phyloP scores from a whole-genome alignment of 2,113 vertebrate genomes.

The Oxyruncus cristatus region DNA sequence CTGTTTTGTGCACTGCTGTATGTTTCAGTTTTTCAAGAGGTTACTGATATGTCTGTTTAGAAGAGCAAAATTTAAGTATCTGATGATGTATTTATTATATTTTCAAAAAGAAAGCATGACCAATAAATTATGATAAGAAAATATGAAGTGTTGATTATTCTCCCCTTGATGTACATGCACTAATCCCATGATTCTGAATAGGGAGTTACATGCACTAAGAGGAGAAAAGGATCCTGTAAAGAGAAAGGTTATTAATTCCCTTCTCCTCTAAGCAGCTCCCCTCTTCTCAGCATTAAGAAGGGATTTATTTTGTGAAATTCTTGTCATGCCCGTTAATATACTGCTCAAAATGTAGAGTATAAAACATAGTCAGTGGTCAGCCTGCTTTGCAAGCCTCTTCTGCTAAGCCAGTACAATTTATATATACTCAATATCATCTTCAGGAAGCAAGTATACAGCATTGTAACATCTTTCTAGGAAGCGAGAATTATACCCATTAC shows the following conservation, averaged over 20 bases:
- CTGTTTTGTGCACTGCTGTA: background rate
- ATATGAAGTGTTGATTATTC: conserved; percentile 37
- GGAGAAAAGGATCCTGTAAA: conserved; percentile 36
- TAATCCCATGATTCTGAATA: conserved; percentile 46
- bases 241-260: conserved; percentile 47
- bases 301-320: conserved; percentile 34
- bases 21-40: conserved; percentile 19
- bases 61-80: conserved; percentile 20
- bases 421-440: conserved; percentile 11
- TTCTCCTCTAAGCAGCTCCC: conserved; percentile 35
- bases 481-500: background rate
- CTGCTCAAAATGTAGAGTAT: conserved; percentile 32
- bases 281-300: conserved; percentile 32
- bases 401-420: conserved; percentile 33
- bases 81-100: conserved; percentile 31
- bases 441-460: conserved; percentile 47
- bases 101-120: conserved; percentile 47
- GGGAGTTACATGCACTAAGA: conserved; percentile 65
- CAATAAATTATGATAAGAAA: conserved; percentile 51
- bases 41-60: conserved; percentile 38
- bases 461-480: conserved; percentile 20
- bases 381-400: conserved; percentile 53
- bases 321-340: conserved; percentile 33
- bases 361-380: conserved; percentile 22
- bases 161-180: conserved; percentile 62